Conservation (phyloP, 2,888 invertebrate species). For the Tetanocera ferruginea region DNA sequence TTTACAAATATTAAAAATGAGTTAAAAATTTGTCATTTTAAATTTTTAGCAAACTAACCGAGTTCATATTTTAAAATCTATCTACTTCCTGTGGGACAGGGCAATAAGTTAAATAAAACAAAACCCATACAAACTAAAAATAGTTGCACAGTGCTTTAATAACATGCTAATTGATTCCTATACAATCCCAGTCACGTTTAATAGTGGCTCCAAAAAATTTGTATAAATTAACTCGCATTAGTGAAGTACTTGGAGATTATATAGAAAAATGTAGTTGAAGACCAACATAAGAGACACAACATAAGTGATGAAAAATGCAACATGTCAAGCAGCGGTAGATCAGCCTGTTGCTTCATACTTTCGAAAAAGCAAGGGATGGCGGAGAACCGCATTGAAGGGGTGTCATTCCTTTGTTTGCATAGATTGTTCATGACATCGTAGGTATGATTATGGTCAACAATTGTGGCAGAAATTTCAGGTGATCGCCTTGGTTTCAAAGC, state of each 20-base stretch:
- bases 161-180: conserved; percentile 19
- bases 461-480: too few species aligned
- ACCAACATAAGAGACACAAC: neutral
- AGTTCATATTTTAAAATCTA: too few species aligned
- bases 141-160: neutral
- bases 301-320: neutral
- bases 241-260: neutral
- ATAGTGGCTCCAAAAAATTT: neutral
- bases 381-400: neutral
- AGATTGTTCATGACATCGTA: neutral
- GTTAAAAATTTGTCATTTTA: neutral
- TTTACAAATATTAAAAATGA: too few species aligned
- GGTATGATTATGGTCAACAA: neutral
- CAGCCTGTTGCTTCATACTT: conserved; percentile 21
- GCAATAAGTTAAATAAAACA: too few species aligned
- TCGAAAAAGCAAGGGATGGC: neutral
- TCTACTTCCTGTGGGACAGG: too few species aligned
- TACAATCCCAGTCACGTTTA: conserved; percentile 31
- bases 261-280: neutral
- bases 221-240: conserved; percentile 26
- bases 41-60: neutral
- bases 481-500: too few species aligned
- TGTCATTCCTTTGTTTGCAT: neutral
- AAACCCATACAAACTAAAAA: too few species aligned
- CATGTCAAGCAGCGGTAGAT: neutral